Conservation (phyloP, 2,888 invertebrate species). For the Asteroscopus sphinx region DNA sequence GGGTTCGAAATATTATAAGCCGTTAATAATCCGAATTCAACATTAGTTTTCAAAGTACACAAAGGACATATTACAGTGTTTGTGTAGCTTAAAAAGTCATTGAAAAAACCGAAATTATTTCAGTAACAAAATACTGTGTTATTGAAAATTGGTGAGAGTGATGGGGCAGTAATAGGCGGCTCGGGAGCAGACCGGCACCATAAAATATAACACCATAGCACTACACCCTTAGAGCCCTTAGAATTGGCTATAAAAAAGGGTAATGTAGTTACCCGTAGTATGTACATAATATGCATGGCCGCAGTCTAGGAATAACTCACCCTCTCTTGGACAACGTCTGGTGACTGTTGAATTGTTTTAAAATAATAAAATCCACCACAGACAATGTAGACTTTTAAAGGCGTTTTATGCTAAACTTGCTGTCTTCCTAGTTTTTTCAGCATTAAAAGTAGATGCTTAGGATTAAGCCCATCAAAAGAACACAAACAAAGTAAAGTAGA, state of each 20-base stretch:
- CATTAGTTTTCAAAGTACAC: background rate
- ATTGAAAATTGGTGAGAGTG: constrained; percentile 14
- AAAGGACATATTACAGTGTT: background rate
- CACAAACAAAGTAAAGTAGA: too few relatives aligned
- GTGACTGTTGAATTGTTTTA: too few relatives aligned
- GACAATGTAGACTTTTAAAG: too few relatives aligned
- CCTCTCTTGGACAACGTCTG: background rate
- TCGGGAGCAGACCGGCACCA: constrained; percentile 8
- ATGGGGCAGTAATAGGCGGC: constrained; percentile 22
- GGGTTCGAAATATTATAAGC: background rate
- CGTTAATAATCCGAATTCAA: too few relatives aligned
- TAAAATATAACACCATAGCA: constrained; percentile 41
- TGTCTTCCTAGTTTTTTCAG: too few relatives aligned
- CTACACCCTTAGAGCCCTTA: constrained; percentile 31
- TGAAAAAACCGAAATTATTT: background rate
- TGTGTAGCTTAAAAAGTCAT: background rate
- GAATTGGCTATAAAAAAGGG: constrained; percentile 39
- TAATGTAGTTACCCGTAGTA: constrained; percentile 17
- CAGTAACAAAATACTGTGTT: background rate
- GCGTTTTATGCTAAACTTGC: too few relatives aligned
- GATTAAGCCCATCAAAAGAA: too few relatives aligned
- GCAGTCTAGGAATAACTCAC: constrained; percentile 25
- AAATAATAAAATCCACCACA: too few relatives aligned
- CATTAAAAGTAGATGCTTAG: too few relatives aligned
- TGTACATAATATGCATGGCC: too few relatives aligned